Percentiles rank a stretch among this genome's conserved stretches.
phyloP scores from a whole-genome alignment of 1,140 invertebrate species.

The Andrena cerasifolii region DNA sequence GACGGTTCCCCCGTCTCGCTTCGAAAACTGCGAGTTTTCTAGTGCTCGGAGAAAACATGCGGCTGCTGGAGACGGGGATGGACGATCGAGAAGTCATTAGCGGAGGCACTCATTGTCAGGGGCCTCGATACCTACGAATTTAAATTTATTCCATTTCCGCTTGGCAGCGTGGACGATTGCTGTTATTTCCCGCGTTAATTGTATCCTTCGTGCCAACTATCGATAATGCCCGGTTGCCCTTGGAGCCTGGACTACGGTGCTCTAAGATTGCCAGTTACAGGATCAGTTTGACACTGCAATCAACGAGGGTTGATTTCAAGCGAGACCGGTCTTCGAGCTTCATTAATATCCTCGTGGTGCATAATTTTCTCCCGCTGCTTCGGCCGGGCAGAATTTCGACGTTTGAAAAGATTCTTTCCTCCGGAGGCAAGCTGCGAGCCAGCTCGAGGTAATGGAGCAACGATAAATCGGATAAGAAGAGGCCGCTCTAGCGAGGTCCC shows the following conservation, averaged over 20 bases:
- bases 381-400: too few relatives aligned
- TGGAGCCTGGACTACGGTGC: not conserved
- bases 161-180: not conserved
- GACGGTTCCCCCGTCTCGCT: not conserved
- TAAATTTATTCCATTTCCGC: conserved; percentile 25
- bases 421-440: not conserved
- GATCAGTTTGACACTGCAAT: conserved; percentile 22
- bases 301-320: conserved; percentile 6
- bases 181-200: conserved; percentile 17
- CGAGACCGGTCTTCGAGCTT: not conserved
- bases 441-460: not conserved
- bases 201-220: conserved; percentile 24
- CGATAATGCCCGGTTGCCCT: conserved; percentile 16
- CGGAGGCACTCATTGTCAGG: not conserved
- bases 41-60: not conserved
- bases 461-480: not conserved
- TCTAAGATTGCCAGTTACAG: conserved; percentile 27
- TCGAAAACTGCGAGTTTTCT: not conserved
- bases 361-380: not conserved
- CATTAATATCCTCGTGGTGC: not conserved
- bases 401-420: not conserved
- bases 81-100: conserved; percentile 40
- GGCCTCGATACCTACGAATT: conserved; percentile 3
- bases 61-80: conserved; percentile 18
- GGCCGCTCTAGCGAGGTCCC: not conserved